phyloP scores from a whole-genome alignment of 2,888 invertebrate genomes.

The Colletes collaris region DNA sequence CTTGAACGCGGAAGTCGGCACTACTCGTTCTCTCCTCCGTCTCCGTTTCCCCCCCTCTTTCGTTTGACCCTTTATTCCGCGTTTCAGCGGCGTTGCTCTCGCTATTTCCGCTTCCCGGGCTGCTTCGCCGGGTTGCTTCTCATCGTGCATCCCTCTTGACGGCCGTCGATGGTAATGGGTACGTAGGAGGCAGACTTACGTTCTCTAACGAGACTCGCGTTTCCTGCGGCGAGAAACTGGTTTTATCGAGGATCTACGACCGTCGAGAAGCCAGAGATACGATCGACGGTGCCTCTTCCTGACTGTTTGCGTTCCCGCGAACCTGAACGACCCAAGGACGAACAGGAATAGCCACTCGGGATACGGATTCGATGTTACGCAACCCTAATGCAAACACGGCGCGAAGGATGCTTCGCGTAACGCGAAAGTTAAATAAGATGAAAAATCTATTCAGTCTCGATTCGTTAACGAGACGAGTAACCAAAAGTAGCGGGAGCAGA shows the following conservation, averaged over 20 bases:
- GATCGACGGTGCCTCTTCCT: neutral
- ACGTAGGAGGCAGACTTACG: conserved; percentile 26
- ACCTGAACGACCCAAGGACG: too few relatives aligned
- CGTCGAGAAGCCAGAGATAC: neutral
- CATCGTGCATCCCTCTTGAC: conserved; percentile 32
- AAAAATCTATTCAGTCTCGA: too few relatives aligned
- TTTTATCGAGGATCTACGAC: conserved; percentile 63
- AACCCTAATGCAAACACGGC: too few relatives aligned
- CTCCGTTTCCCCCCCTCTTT: neutral
- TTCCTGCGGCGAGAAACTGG: conserved; percentile 66
- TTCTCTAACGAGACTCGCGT: conserved; percentile 67
- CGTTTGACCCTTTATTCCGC: conserved; percentile 20
- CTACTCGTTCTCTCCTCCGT: neutral
- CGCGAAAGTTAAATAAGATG: too few relatives aligned
- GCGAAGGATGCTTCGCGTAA: too few relatives aligned
- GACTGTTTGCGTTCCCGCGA: too few relatives aligned
- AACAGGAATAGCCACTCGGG: too few relatives aligned
- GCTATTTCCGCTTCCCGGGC: conserved; percentile 22
- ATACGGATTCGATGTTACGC: too few relatives aligned
- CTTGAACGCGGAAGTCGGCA: conserved; percentile 45
- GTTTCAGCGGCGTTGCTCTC: conserved; percentile 4
- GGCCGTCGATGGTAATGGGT: conserved; percentile 33
- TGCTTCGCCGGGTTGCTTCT: conserved; percentile 6
- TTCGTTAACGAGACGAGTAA: too few relatives aligned
- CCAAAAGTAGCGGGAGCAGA: too few relatives aligned